Percentiles rank a stretch among this genome's conserved stretches.
Conservation (phyloP, 2,113 vertebrate species). For the Condylura cristata region DNA sequence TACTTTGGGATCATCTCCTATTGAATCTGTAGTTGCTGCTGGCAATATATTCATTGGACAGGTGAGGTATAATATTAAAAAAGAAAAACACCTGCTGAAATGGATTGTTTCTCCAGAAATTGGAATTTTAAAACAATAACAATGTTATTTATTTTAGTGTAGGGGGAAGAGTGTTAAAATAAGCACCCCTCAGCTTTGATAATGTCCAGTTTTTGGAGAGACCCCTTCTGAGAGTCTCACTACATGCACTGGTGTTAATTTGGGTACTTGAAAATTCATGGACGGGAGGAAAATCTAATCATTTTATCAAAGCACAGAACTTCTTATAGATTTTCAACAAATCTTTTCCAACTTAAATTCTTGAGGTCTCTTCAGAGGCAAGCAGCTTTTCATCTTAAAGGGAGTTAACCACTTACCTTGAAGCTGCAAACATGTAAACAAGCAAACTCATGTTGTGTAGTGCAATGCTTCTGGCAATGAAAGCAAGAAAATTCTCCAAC, state of each 20-base stretch:
- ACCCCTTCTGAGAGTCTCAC: not conserved
- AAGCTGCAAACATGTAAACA: not conserved
- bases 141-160: not conserved
- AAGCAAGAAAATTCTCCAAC: not conserved
- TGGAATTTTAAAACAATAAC: not conserved
- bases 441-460: not conserved
- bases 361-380: not conserved
- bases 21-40: constrained; percentile 92
- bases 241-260: not conserved
- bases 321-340: not conserved
- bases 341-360: not conserved
- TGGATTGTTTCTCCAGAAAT: not conserved
- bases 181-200: not conserved
- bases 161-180: not conserved
- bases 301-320: not conserved
- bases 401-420: not conserved
- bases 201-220: not conserved
- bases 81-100: not conserved
- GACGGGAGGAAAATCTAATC: not conserved
- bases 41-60: constrained; percentile 93
- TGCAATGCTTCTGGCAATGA: not conserved
- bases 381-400: not conserved
- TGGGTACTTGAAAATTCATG: not conserved
- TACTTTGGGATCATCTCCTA: constrained; percentile 90
- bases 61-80: constrained; percentile 80